Percentiles rank a stretch among this genome's conserved stretches.
Evolutionary conservation across 2,888 invertebrate genomes (phyloP).

Genomic region (Melangyna quadrimaculata): DNA sequence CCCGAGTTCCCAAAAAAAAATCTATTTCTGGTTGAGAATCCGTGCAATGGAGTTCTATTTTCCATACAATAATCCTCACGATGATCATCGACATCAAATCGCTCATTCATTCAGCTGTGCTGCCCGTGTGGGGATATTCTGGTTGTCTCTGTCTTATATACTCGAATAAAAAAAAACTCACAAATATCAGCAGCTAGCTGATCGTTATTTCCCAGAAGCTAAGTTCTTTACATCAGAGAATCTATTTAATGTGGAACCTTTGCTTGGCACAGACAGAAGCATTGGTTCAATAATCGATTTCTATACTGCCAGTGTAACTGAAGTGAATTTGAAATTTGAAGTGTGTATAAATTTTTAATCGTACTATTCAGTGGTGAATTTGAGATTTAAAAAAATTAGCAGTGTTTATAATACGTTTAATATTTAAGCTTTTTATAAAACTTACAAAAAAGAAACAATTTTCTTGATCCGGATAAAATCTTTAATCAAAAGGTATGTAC

Average conservation of each 20-base stretch:
- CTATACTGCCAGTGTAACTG: slow-evolving; percentile 4
- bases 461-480: background rate
- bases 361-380: background rate
- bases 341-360: background rate
- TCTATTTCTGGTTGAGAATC: slow-evolving; percentile 67
- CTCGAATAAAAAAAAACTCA: background rate
- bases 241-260: slow-evolving; percentile 58
- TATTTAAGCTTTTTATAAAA: background rate
- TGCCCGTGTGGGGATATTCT: slow-evolving; percentile 14
- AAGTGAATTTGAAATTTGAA: background rate
- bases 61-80: slow-evolving; percentile 22
- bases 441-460: background rate
- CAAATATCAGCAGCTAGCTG: slow-evolving; percentile 13
- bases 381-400: background rate
- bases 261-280: slow-evolving; percentile 64
- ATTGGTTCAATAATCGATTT: slow-evolving; percentile 36
- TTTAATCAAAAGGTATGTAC: background rate
- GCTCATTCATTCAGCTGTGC: slow-evolving; percentile 53
- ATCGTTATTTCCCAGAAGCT: slow-evolving; percentile 28
- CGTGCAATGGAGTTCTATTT: slow-evolving; percentile 42
- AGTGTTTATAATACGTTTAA: background rate
- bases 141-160: slow-evolving; percentile 37
- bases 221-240: slow-evolving; percentile 13
- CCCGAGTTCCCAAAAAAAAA: slow-evolving; percentile 32
- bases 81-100: slow-evolving; percentile 52